phyloP scores from a whole-genome alignment of 2,797 vertebrate species.

The Momotus momota region DNA sequence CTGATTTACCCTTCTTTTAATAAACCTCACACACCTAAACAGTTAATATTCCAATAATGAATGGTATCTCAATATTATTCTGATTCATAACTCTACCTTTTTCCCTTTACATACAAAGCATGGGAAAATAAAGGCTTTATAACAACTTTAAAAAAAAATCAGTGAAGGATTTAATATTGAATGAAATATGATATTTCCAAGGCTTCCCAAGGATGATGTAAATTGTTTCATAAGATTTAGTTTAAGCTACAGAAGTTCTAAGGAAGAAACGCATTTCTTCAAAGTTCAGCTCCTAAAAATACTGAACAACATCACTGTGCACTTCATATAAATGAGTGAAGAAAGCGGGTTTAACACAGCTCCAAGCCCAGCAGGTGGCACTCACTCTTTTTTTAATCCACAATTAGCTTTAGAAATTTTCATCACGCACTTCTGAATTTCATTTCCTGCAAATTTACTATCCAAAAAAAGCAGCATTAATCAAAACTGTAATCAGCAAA shows the following conservation, averaged over 20 bases:
- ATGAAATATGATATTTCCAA: neutral
- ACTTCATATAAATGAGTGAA: neutral
- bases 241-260: neutral
- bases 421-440: neutral
- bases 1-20: neutral
- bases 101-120: neutral
- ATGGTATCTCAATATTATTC: neutral
- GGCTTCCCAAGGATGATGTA: neutral
- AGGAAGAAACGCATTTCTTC: neutral
- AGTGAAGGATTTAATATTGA: neutral
- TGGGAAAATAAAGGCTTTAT: neutral
- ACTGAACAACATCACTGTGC: neutral
- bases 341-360: neutral
- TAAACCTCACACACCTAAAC: neutral
- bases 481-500: neutral
- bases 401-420: neutral
- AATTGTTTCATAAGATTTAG: neutral
- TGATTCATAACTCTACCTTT: neutral
- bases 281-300: neutral
- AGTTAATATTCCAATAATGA: neutral
- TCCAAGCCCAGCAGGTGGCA: constrained; percentile 39
- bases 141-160: neutral
- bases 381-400: neutral
- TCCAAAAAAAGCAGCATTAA: constrained; percentile 1
- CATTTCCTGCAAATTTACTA: neutral